Percentiles rank a stretch among this genome's conserved stretches.
phyloP scores from a whole-genome alignment of 2,113 vertebrate genomes.

The Solea senegalensis region DNA sequence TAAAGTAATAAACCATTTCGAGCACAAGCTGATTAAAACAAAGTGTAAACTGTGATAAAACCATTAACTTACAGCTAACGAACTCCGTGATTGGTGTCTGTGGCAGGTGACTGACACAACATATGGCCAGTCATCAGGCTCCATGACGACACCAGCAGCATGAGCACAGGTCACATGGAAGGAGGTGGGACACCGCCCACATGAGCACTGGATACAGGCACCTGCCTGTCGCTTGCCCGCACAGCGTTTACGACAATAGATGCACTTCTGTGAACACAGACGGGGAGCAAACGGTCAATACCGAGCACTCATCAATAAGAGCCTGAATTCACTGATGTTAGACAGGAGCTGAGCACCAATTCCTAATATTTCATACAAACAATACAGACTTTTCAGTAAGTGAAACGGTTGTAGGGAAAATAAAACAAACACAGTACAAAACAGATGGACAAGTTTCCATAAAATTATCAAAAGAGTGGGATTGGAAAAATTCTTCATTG shows the following conservation, averaged over 20 bases:
- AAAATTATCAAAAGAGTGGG: background rate
- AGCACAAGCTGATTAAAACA: constrained; percentile 7
- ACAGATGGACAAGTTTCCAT: background rate
- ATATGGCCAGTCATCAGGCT: constrained; percentile 94
- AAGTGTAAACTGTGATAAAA: constrained; percentile 1
- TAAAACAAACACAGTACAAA: background rate
- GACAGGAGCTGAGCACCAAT: background rate
- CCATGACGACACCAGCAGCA: constrained; percentile 92
- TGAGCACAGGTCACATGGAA: constrained; percentile 98
- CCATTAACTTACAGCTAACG: constrained; percentile 84
- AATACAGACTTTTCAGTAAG: background rate
- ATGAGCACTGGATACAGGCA: constrained; percentile 95
- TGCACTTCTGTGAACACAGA: constrained; percentile 87
- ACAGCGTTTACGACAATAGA: constrained; percentile 89
- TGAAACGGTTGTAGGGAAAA: background rate
- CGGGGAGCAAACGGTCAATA: constrained; percentile 35
- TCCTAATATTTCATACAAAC: background rate
- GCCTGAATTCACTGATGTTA: constrained; percentile 3
- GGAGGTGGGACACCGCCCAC: constrained; percentile 90
- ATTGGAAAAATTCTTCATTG: background rate
- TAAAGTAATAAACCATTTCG: background rate
- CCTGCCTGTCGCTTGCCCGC: constrained; percentile 86
- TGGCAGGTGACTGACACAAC: constrained; percentile 95
- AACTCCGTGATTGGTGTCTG: constrained; percentile 87
- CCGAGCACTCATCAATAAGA: background rate